These are phyloP conservation scores for Calycopis cecrops DNA, from an alignment of 1,140 invertebrate species.

Conservation along the genomic window DNA sequence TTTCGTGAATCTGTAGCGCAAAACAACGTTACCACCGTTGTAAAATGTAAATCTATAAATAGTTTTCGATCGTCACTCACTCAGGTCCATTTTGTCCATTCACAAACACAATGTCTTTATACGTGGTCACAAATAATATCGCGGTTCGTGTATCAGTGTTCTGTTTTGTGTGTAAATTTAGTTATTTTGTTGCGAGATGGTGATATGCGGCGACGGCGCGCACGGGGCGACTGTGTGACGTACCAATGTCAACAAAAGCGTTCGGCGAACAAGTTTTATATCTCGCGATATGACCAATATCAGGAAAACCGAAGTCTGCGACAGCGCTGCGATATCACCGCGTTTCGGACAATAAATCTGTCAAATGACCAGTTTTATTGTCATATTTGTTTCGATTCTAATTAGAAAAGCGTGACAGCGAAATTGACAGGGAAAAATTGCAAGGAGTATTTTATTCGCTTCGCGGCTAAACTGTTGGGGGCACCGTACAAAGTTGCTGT, in stretches of 20 bases:
- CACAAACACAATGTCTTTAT: constrained; percentile 37
- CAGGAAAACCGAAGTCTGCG: constrained; percentile 7
- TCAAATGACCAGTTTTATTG: no score
- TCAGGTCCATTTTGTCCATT: constrained; percentile 62
- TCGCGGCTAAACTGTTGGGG: constrained; percentile 33
- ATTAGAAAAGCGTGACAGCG: constrained; percentile 3
- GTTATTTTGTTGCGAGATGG: constrained; percentile 41
- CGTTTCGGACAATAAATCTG: no score
- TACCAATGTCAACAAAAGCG: constrained; percentile 69
- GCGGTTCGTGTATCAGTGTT: constrained; percentile 32
- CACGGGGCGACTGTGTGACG: constrained; percentile 57
- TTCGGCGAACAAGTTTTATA: constrained; percentile 37
- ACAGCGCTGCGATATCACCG: no score
- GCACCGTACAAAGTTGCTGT: constrained; percentile 31
- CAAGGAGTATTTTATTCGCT: constrained; percentile 24
- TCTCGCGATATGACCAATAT: constrained; percentile 33
- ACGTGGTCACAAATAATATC: constrained; percentile 38
- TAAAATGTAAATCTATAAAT: constrained; percentile 58
- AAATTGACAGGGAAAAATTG: constrained; percentile 22
- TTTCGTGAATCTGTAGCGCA: constrained; percentile 12
- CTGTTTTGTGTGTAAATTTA: constrained; percentile 39
- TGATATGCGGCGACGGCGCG: constrained; percentile 49
- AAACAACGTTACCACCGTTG: constrained; percentile 39
- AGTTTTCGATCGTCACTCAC: constrained; percentile 63
- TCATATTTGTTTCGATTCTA: not conserved